Evolutionary conservation across 1,140 invertebrate species (phyloP), one percentile per base, ranked within the genome.

Genomic region (Thaumetopoea pityocampa): DNA sequence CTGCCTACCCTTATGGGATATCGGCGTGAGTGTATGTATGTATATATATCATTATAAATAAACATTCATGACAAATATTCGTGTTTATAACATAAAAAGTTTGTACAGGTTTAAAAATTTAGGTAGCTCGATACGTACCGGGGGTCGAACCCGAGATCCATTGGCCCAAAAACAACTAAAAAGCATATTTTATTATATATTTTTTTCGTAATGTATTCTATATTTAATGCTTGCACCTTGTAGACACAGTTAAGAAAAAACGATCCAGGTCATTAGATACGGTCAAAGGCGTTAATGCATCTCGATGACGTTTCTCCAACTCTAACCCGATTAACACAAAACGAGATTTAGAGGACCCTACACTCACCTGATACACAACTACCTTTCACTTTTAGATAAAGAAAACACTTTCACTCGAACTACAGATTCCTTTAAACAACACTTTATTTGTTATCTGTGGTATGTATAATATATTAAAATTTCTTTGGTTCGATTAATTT

Each of bases 351-450:
- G 41, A 47, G 48, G 51, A 56, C 48, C 35, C 41, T 42, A 51
- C 59, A 69, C 64, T 67, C 49, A 73, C 69, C 54, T 56, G 33
- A 50, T n/a, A n/a, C 43, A 12, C 24, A 22, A 26, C 54, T n/a
- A 45, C 67, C 69, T 73, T 73, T 73, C 69, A 73, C 69, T 73
- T 70, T 66, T 69, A 62, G 46, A 65, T 59, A 54, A 67, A n/a
- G 67, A 51, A 60, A 68, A 51, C 62, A 73, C 69, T 73, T 73
- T 73, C 69, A 68, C 69, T 68, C 30, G 30, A 57, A 54, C 33
- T 50, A 42, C 27, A 53, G 17, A 17, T 46, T 29, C 24, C 34
- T 42, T 29, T 14, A 32, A 26, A 24, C 45, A 19, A 40, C 37
- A 30, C 27, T 36, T 17, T 26, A 32, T 30, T 20, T 14, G 24